Base-by-base conservation (phyloP, 2,797 vertebrate genomes). In the Tokudaia tokunoshimensis region DNA sequence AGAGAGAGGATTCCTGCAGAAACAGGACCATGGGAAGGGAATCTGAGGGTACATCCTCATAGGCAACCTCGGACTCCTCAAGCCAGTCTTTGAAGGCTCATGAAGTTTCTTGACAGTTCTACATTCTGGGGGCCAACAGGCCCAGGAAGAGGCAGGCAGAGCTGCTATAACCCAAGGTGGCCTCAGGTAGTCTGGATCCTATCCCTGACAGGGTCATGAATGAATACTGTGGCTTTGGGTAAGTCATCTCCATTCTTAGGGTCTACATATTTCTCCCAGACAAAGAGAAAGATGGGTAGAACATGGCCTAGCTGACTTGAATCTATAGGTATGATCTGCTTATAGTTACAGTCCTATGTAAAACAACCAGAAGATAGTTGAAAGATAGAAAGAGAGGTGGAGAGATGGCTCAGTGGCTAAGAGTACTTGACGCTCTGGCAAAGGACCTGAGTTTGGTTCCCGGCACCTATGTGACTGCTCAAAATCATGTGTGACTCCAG, bases 221-320 rank as follows among this genome's bases (percentile, higher is more conserved):
- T 88, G 70, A 78, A 89, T 0, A 57, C 59, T 79, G 81, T 74
- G 57, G 52, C 6, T 26, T 61, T 63, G 74, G 29, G 17, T 50
- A 72, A 50, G 14, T 65, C 65, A 31, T 59, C 12, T 85, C 31
- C 47, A 22, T 44, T 67, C 74, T 86, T 59, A 31, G 89, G 63
- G 57, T 41, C 89, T 55, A 86, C 44, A 34, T 67, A 37, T 57
- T 84, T 96, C 47, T 91, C 37, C 52, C 76, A 61, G 74, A 94
- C 63, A 63, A 91, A 83, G 65, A 94, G 24, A 50, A 70, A 83
- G 63, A 26, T 20, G 79, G 22, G 57, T 26, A 59, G 59, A 22
- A 67, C 37, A 47, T 3, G 14, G 29, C 52, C 70, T 65, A 29
- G 14, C 80, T 88, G 92, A 78, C 47, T 57, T 91, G 59, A 17